These are phyloP conservation scores for Cephus rjabovi DNA, from an alignment of 2,888 invertebrate genomes.

Conservation along the genomic window DNA sequence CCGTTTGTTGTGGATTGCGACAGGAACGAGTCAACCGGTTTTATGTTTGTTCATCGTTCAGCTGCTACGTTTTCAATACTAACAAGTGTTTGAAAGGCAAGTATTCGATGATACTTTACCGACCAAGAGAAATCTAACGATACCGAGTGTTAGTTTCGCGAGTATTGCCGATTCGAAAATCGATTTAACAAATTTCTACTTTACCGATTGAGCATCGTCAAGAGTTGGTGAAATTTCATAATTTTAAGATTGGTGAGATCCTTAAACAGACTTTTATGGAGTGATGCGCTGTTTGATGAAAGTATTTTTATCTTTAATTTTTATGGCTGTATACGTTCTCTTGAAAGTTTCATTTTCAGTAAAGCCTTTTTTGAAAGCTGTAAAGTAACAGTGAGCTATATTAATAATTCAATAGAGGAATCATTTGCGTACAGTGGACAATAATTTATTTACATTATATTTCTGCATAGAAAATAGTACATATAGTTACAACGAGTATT, in stretches of 20 bases:
- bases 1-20: not conserved
- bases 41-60: not conserved
- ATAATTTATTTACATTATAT: conserved; percentile 19
- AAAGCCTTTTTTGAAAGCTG: not conserved
- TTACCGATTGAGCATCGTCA: not conserved
- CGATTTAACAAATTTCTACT: not conserved
- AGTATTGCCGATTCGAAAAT: not conserved
- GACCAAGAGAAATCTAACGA: not conserved
- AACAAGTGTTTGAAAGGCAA: not conserved
- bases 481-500: conserved; percentile 22
- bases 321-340: not conserved
- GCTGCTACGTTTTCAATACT: not conserved
- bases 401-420: not conserved
- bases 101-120: not conserved
- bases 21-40: not conserved
- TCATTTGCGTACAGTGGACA: not conserved
- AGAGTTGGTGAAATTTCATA: not conserved
- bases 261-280: not conserved
- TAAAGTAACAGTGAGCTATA: not conserved
- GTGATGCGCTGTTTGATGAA: not conserved
- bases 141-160: not conserved
- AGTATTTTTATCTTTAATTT: not conserved
- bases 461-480: conserved; percentile 19
- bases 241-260: not conserved
- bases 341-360: not conserved